Evolutionary conservation across 1,140 invertebrate genomes (phyloP).

Genomic region (Drosophila kanapiae): DNA sequence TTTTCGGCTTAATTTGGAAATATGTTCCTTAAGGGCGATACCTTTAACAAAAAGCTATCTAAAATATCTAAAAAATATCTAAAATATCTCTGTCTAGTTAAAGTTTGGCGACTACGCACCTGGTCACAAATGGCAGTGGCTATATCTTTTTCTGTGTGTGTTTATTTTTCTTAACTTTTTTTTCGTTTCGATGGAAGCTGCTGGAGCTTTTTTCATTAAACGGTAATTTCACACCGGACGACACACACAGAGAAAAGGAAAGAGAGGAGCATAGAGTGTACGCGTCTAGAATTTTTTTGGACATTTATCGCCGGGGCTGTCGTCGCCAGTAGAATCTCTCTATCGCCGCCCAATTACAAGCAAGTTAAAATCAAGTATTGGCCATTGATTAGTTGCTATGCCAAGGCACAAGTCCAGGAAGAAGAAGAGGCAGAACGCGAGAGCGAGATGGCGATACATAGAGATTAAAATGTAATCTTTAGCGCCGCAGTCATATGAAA

Average conservation of each 20-base stretch:
- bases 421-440: background rate
- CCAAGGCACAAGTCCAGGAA: conserved; percentile 1
- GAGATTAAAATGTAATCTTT: conserved; percentile 83
- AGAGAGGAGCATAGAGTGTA: conserved; percentile 29
- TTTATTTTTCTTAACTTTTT: conserved; percentile 21
- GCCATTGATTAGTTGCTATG: conserved; percentile 74
- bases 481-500: conserved; percentile 81
- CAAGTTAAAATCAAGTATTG: conserved; percentile 82
- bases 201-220: conserved; percentile 74
- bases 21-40: too few species aligned
- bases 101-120: conserved; percentile 31
- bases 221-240: conserved; percentile 74
- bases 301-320: conserved; percentile 72
- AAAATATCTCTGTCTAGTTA: background rate
- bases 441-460: conserved; percentile 12
- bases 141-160: conserved; percentile 33
- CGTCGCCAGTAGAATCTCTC: conserved; percentile 55
- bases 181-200: conserved; percentile 18
- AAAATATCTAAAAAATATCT: too few species aligned
- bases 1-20: too few species aligned
- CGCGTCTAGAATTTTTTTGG: conserved; percentile 78
- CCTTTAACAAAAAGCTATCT: too few species aligned
- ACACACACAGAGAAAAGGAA: conserved; percentile 1
- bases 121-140: conserved; percentile 17
- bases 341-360: conserved; percentile 78